Percentiles rank a stretch among this genome's conserved stretches.
These are phyloP conservation scores for Caradrina clavipalpis DNA, from an alignment of 2,888 invertebrate genomes.

Conservation along the genomic window DNA sequence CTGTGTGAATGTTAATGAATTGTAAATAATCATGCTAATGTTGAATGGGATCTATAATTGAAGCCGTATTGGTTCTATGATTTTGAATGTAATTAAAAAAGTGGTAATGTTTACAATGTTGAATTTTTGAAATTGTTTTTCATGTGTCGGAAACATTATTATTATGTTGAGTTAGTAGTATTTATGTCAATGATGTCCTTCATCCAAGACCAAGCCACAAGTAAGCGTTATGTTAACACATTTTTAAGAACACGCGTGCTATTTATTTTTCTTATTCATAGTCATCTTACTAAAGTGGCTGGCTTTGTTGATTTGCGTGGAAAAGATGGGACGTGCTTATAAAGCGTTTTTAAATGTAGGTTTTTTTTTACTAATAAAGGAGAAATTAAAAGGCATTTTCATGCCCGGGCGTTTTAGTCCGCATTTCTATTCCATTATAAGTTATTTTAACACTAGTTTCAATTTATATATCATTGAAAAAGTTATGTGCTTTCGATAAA, in stretches of 20 bases:
- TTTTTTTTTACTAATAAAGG: slow-evolving; percentile 13
- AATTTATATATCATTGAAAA: background rate
- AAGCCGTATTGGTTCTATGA: slow-evolving; percentile 56
- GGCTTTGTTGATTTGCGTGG: slow-evolving; percentile 12
- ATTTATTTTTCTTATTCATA: slow-evolving; percentile 21
- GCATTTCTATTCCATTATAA: slow-evolving; percentile 43
- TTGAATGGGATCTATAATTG: slow-evolving; percentile 43
- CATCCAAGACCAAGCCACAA: slow-evolving; percentile 52
- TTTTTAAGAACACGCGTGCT: slow-evolving; percentile 16
- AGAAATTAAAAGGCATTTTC: slow-evolving; percentile 38
- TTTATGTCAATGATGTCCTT: slow-evolving; percentile 54
- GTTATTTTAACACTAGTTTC: slow-evolving; percentile 31
- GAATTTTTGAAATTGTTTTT: slow-evolving; percentile 70
- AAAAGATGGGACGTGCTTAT: slow-evolving; percentile 2
- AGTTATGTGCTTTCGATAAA: background rate
- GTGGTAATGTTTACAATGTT: slow-evolving; percentile 64
- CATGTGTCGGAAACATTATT: slow-evolving; percentile 54
- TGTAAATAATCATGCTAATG: slow-evolving; percentile 57
- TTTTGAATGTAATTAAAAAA: slow-evolving; percentile 52
- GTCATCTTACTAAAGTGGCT: slow-evolving; percentile 11
- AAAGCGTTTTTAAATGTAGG: slow-evolving; percentile 18
- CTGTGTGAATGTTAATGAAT: slow-evolving; percentile 39
- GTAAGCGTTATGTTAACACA: slow-evolving; percentile 33
- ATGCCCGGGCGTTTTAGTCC: slow-evolving; percentile 52
- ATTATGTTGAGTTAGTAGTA: slow-evolving; percentile 59